Evolutionary conservation across 2,888 invertebrate genomes (phyloP).

Genomic region (Melikaiella ostensackeni): DNA sequence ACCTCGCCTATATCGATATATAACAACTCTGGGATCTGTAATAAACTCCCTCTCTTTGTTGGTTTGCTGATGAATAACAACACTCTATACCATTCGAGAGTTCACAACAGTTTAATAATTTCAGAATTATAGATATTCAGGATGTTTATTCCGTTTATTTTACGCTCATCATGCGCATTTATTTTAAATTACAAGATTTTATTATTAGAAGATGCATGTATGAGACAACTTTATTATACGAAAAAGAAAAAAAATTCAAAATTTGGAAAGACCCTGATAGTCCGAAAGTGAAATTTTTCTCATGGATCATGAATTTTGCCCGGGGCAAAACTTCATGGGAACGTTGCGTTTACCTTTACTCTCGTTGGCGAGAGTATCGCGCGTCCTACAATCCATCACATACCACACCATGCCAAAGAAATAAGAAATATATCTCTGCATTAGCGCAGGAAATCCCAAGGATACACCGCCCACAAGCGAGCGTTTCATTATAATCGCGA

Average conservation of each 20-base stretch:
- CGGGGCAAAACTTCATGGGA: constrained; percentile 22
- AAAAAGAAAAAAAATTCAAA: neutral
- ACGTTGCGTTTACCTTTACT: constrained; percentile 23
- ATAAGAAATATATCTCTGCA: constrained; percentile 39
- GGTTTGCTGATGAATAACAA: neutral
- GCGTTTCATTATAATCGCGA: constrained; percentile 59
- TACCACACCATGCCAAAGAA: constrained; percentile 1
- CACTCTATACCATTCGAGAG: neutral
- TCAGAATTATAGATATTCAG: neutral
- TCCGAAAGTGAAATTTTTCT: constrained; percentile 8
- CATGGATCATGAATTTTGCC: constrained; percentile 27
- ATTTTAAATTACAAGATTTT: too few species aligned
- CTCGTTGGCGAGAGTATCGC: constrained; percentile 19
- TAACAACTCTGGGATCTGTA: constrained; percentile 18
- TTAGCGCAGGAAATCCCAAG: constrained; percentile 66
- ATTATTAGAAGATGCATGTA: too few species aligned
- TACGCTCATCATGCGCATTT: too few species aligned
- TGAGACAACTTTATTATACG: too few species aligned
- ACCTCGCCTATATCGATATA: constrained; percentile 25
- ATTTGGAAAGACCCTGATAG: neutral
- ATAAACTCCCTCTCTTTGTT: constrained; percentile 29
- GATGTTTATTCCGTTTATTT: too few species aligned
- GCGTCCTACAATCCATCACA: constrained; percentile 14
- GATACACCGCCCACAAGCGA: constrained; percentile 66
- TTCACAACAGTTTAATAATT: neutral